Evolutionary conservation across 2,797 vertebrate genomes (phyloP).

Genomic region (Oceanodroma leucorhoa): DNA sequence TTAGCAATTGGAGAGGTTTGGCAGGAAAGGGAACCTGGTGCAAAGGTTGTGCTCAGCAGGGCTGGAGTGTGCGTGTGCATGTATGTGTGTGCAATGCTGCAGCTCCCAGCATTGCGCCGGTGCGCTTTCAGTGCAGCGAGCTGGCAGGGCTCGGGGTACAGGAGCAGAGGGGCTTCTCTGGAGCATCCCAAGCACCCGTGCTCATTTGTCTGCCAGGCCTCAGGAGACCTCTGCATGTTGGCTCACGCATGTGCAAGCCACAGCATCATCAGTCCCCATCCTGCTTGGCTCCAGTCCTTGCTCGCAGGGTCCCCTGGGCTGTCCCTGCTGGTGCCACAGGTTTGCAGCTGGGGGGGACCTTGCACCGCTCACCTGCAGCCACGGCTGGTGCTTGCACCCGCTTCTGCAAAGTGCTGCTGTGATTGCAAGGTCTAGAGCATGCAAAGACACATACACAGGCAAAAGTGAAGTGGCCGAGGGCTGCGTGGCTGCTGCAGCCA

Average conservation of each 20-base stretch:
- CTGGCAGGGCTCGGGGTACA: neutral
- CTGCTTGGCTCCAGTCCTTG: neutral
- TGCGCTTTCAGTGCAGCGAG: fast-evolving
- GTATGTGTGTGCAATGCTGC: neutral
- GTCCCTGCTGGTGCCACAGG: neutral
- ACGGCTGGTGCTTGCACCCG: fast-evolving
- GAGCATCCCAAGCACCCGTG: fast-evolving
- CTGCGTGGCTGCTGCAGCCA: neutral
- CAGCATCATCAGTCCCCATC: neutral
- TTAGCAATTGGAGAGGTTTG: neutral
- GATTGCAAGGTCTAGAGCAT: neutral
- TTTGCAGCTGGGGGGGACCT: neutral
- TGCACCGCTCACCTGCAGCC: neutral
- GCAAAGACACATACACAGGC: fast-evolving
- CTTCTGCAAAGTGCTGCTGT: neutral
- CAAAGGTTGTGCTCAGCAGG: slow-evolving; percentile 37
- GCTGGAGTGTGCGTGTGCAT: neutral
- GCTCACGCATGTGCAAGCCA: fast-evolving
- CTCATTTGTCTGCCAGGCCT: fast-evolving
- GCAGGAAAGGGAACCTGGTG: slow-evolving; percentile 8
- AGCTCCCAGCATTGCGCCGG: neutral
- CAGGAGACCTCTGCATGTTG: neutral
- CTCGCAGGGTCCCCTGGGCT: neutral
- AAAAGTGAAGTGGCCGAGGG: fast-evolving
- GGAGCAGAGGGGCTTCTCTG: neutral